phyloP scores from a whole-genome alignment of 2,888 invertebrate species.

The Alloplasta piceator region DNA sequence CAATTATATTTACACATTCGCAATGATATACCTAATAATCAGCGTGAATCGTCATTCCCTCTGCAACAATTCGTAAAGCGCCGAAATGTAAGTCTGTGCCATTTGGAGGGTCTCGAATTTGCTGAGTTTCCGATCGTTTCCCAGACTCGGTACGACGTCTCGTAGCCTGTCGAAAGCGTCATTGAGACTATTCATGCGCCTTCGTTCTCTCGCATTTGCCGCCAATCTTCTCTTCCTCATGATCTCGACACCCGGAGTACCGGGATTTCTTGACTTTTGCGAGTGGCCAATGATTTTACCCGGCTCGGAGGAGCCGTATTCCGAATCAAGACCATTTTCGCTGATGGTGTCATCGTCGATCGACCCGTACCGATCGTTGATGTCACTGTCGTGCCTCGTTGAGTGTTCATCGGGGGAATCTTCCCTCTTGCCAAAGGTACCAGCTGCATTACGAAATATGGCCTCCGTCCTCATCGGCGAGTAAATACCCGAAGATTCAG shows the following conservation, averaged over 20 bases:
- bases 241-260: constrained; percentile 82
- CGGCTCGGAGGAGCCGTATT: constrained; percentile 38
- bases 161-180: constrained; percentile 89
- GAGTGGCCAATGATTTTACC: constrained; percentile 62
- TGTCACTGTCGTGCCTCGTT: constrained; percentile 15
- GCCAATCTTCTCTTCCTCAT: constrained; percentile 87
- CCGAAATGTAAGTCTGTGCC: constrained; percentile 90
- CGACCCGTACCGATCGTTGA: constrained; percentile 44
- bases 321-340: constrained; percentile 57
- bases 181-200: constrained; percentile 90
- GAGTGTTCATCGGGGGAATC: constrained; percentile 46
- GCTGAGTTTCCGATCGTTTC: constrained; percentile 89
- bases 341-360: constrained; percentile 58
- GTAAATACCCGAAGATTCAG: constrained; percentile 62
- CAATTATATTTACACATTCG: neutral
- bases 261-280: constrained; percentile 74
- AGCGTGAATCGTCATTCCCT: constrained; percentile 73
- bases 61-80: constrained; percentile 87
- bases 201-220: constrained; percentile 89
- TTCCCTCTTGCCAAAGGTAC: constrained; percentile 67
- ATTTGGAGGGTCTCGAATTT: constrained; percentile 91
- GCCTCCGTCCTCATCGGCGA: constrained; percentile 67
- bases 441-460: constrained; percentile 66
- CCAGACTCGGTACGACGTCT: constrained; percentile 89
- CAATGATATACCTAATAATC: constrained; percentile 8